Percentiles rank a stretch among this genome's conserved stretches.
Conservation (phyloP, 2,113 vertebrate genomes). For the Malurus elegans region DNA sequence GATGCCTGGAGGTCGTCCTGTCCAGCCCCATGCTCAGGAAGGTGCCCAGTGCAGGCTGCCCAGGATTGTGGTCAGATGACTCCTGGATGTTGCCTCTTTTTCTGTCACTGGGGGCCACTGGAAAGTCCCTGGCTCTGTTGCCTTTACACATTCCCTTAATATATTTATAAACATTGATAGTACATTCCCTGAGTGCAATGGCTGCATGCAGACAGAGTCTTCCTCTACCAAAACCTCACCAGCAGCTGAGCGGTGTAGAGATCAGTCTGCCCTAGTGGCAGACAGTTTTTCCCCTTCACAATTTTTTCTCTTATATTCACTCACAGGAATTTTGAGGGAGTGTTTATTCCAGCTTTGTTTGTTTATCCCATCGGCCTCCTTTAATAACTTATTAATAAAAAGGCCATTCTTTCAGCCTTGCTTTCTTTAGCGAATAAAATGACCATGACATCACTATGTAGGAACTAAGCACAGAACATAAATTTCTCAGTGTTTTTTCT, state of each 20-base stretch:
- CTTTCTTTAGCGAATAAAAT: background rate
- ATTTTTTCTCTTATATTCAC: background rate
- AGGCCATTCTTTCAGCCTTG: background rate
- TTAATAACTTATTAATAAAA: background rate
- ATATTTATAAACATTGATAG: background rate
- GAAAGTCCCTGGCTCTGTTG: background rate
- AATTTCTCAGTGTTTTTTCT: background rate
- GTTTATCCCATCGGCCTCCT: background rate
- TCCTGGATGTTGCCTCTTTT: background rate
- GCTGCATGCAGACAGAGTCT: background rate
- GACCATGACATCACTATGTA: background rate
- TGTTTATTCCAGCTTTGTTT: background rate
- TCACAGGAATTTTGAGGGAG: background rate
- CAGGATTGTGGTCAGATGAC: background rate
- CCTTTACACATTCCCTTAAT: background rate
- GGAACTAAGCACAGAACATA: background rate
- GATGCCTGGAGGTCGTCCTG: fast-evolving
- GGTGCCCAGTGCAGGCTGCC: background rate
- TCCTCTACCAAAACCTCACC: background rate
- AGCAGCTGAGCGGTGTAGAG: background rate
- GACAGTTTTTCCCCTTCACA: background rate
- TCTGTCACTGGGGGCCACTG: background rate
- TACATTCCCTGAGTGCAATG: background rate
- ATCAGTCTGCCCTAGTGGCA: background rate
- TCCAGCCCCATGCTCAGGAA: background rate